Base-by-base conservation (phyloP, 37 sponge, comb jelly and placozoan genomes). In the Amphimedon queenslandica region DNA sequence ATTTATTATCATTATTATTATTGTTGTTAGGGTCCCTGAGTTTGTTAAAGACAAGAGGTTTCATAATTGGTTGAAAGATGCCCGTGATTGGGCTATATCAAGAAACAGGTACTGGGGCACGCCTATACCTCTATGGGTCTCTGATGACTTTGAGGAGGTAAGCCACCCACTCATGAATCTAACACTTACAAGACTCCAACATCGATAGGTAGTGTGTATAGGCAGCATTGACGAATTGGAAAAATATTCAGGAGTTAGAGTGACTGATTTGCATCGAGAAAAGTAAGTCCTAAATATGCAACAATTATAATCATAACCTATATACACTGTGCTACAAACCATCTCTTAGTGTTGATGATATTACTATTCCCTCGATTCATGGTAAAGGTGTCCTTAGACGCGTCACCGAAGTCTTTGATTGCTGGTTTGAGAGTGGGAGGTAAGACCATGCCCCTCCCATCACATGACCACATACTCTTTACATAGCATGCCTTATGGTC, bases 361-460 rank as follows among this genome's bases (percentile, higher is more conserved):
- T 98, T 80, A 94, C 96, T 42, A 98, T 98, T 25, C 95, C 95
- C 0, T 92, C 93, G 43, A 34, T 38, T 43, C 80, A 77, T 18
- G 99, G 99, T 8, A 84, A 87, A 13, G 93, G 90, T 2, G 84
- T 71, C 23, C 78, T 98, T 55, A 58, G 73, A 66, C 66, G 99
- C 13, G 82, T 98, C 0, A n/a, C 90, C 0, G 95, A 94, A 67
- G 99, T 98, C 69, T 92, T 98, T 65, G 99, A 98, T 81, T 98
- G 99, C 79, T 98, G 99, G 99, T 98, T 98, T 88, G 99, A 98
- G 77, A 93, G 94, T 80, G 99, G 99, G 8, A 90, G 88, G 88
- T 87, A 63, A 10, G 67, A 23, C n/a, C n/a, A n/a, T n/a, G n/a
- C n/a, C n/a, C n/a, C n/a, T n/a, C n/a, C n/a, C n/a, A n/a, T n/a